Conservation (phyloP, 2,113 vertebrate genomes). For the Apteryx mantelli region DNA sequence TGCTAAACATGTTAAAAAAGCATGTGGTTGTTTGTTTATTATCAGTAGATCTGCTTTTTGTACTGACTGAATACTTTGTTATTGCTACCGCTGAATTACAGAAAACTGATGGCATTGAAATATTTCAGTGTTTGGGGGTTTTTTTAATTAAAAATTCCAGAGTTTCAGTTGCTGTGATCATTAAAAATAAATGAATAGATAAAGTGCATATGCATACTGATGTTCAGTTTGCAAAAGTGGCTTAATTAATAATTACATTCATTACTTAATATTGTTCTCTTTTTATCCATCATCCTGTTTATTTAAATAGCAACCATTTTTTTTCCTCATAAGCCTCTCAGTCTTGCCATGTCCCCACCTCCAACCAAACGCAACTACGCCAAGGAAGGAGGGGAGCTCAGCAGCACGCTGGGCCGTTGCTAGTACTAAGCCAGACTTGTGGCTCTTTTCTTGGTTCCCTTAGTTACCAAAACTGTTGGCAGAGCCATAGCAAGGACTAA, state of each 20-base stretch:
- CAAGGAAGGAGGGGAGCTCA: neutral
- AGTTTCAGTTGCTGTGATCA: neutral
- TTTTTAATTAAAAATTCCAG: neutral
- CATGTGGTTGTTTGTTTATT: neutral
- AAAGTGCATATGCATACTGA: neutral
- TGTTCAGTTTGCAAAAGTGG: neutral
- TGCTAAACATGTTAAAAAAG: neutral
- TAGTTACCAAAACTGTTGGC: neutral
- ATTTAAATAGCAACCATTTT: neutral
- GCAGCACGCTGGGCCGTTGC: neutral
- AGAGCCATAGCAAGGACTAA: neutral
- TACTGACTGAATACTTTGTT: neutral
- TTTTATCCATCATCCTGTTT: neutral
- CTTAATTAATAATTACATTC: neutral
- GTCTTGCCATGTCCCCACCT: neutral
- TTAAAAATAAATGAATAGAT: neutral
- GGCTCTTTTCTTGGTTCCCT: neutral
- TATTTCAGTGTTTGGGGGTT: neutral
- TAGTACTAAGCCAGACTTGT: neutral
- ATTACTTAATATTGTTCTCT: neutral
- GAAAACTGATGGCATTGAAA: neutral
- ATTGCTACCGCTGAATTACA: neutral
- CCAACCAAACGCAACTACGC: neutral
- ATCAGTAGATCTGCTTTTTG: slow-evolving; percentile 9
- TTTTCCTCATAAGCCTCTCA: neutral